Base-by-base conservation (phyloP, 2,113 vertebrate genomes). In the Tylochromis polylepis region DNA sequence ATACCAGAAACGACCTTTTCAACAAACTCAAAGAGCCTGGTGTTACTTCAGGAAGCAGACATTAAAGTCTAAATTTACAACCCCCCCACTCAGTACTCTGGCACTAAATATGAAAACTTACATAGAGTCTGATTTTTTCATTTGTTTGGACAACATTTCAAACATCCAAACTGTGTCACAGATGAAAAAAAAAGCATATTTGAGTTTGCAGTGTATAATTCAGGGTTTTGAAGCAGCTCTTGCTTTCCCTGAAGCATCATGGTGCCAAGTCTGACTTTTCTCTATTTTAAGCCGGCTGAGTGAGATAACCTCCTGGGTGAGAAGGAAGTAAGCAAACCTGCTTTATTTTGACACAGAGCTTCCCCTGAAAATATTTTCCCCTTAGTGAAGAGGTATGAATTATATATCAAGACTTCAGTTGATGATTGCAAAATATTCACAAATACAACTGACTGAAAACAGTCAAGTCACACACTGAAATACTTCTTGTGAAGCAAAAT, bases 81-180 rank as follows among this genome's bases (percentile, higher is more conserved):
- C 46, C 46, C 9, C 9, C 7, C 75, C 72, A n/a, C n/a, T n/a
- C n/a, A 55, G 72, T 2, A n/a, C 79, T 85, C 34, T 15, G 22
- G 31, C 27, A 29, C 91, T 83, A 85, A 87, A 86, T 77, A 56
- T 56, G 84, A 82, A 90, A 90, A 67, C 81, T 20, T 82, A 70
- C 88, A 83, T 12, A 41, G 83, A 85, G 72, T 78, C 43, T 24
- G 87, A 82, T 18, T 87, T 82, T 90, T 88, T 79, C 79, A 80
- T 90, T 88, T 87, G 62, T 87, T 90, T 85, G 87, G 88, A 89
- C 82, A 24, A 87, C 70, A 67, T 92, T 82, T 86, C 67, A 90
- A 90, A 88, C 36, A 84, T 38, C 82, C 84, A 79, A 88, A 85
- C 55, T 90, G 85, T 90, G 91, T 86, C 88, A 88, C 70, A n/a